Conservation (phyloP, 2,888 invertebrate species). For the Cantharis rufa region DNA sequence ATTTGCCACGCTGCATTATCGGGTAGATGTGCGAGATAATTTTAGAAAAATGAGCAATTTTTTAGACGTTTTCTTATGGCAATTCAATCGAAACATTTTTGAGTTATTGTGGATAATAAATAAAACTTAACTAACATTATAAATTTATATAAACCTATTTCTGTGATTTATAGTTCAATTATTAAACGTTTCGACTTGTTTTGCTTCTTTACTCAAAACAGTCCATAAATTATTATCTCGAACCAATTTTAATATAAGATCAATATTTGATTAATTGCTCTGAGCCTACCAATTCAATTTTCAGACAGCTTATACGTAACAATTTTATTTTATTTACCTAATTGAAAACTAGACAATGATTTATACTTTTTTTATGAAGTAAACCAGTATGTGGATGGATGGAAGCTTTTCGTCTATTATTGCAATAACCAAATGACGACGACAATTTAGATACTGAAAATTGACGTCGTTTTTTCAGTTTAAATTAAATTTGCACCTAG, state of each 20-base stretch:
- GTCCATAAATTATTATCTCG: constrained; percentile 1
- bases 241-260: constrained; percentile 3
- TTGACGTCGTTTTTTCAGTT: neutral
- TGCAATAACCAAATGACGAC: neutral
- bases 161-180: constrained; percentile 2
- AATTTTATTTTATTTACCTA: neutral
- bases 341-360: neutral
- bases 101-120: neutral
- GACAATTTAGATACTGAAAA: neutral
- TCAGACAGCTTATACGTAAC: neutral
- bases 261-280: neutral
- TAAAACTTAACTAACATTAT: neutral
- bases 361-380: neutral
- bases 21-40: neutral
- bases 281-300: neutral
- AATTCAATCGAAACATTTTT: neutral
- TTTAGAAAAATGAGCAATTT: neutral
- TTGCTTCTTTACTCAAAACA: neutral
- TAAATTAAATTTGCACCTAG: too few relatives aligned
- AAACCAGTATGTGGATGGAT: neutral
- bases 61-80: neutral
- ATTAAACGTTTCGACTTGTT: constrained; percentile 2
- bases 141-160: constrained; percentile 2
- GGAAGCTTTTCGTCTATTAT: neutral
- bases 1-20: neutral